These are phyloP conservation scores for Cephus runcator DNA, from an alignment of 2,888 invertebrate genomes.

Conservation along the genomic window DNA sequence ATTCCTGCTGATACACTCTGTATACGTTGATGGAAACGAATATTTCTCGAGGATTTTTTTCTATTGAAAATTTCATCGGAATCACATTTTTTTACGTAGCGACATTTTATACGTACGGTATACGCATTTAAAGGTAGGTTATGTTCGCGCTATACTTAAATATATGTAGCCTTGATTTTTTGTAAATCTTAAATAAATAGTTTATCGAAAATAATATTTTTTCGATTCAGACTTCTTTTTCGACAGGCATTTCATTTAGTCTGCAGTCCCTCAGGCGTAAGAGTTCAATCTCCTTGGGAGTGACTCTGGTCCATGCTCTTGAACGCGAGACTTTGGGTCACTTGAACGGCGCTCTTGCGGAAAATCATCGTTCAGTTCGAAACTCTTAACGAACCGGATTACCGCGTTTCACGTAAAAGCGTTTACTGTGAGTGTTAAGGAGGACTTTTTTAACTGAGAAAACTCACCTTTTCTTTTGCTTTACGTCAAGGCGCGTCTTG, in stretches of 20 bases:
- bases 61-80: not conserved
- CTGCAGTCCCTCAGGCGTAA: not conserved
- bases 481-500: not conserved
- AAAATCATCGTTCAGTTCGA: not conserved
- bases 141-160: no score
- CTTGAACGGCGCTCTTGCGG: not conserved
- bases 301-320: not conserved
- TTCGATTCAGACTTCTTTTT: not conserved
- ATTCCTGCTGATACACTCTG: no score
- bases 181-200: not conserved
- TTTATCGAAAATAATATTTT: not conserved
- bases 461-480: not conserved
- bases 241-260: not conserved
- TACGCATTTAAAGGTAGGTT: no score
- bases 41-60: not conserved
- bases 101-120: not conserved
- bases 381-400: not conserved
- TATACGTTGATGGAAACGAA: not conserved
- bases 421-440: not conserved
- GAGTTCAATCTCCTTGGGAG: not conserved
- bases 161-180: not conserved
- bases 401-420: not conserved
- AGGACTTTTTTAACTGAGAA: not conserved
- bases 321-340: not conserved
- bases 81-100: not conserved